A percentile compares a stretch with the other conserved stretches of the same genome.
Conservation (phyloP, 2,113 vertebrate genomes). For the Cryptoleucopteryx plumbea region DNA sequence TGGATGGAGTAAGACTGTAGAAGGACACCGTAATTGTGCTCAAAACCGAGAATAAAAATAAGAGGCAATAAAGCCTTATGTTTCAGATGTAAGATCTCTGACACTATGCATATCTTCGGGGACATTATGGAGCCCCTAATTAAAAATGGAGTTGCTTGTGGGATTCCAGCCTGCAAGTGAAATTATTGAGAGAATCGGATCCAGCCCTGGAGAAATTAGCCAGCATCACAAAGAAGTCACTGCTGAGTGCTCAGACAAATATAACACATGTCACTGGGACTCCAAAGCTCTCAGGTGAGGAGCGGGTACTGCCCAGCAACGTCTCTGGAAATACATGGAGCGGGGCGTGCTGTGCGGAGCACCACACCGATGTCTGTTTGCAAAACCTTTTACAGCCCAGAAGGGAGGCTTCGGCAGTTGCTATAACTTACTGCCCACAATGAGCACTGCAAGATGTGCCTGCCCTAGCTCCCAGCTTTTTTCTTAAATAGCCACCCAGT, state of each 20-base stretch:
- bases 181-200: background rate
- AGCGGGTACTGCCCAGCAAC: background rate
- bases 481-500: background rate
- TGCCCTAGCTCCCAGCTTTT: background rate
- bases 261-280: background rate
- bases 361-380: background rate
- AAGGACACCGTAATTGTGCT: background rate
- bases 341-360: background rate
- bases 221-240: background rate
- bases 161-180: background rate
- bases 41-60: background rate
- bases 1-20: background rate
- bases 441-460: background rate
- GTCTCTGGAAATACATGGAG: background rate
- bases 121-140: background rate
- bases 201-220: conserved; percentile 9
- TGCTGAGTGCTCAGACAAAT: background rate
- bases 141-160: background rate
- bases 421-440: background rate
- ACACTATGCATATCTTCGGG: background rate
- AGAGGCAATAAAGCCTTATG: background rate
- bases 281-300: background rate
- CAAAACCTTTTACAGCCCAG: background rate
- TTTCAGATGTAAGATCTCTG: background rate
- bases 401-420: background rate